Base-by-base conservation (phyloP, 1,140 invertebrate genomes). In the Hyposmocoma kahamanoa region DNA sequence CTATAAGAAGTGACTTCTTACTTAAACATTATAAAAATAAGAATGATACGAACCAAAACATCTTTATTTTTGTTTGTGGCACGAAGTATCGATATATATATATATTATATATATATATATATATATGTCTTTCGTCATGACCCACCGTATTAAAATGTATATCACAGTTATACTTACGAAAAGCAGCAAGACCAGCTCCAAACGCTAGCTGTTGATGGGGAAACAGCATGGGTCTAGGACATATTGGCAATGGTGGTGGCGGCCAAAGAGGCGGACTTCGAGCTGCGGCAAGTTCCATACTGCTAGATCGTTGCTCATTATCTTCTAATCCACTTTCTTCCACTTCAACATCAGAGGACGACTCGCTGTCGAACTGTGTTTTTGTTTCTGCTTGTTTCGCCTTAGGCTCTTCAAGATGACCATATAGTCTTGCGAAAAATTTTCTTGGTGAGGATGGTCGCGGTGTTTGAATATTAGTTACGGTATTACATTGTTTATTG, bases 381-480 rank as follows among this genome's bases (percentile, higher is more conserved):
- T 46, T 53, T 18, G 15, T n/a, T 18, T 55, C 45, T 53, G 44
- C 54, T 56, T 59, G 8, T 21, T 65, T 62, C 22, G 42, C 42
- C 38, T 62, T 56, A 3, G 53, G 45, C 26, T 79, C 63, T 41
- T 92, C 91, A 1, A 91, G 72, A 47, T 91, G 87, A 0, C 90
- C 91, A 45, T 92, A 92, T 10, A 92, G 72, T 22, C 90, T 79
- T 5, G 90, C 90, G 57, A 92, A 92, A 70, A 92, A 92, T 59
- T 90, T 88, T 22, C 90, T 72, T 11, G 91, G 91, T 0, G 90
- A 90, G 2, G 90, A 92, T 9, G 90, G 91, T 19, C 88, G 65
- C 8, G 84, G 82, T 0, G 69, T 45, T 21, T 63, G 65, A 39
- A 82, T 60, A n/a, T 59, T 50, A 1, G 43, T 20, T 32, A 10